These are phyloP conservation scores for Indicator indicator DNA, from an alignment of 2,113 vertebrate genomes.

Conservation along the genomic window DNA sequence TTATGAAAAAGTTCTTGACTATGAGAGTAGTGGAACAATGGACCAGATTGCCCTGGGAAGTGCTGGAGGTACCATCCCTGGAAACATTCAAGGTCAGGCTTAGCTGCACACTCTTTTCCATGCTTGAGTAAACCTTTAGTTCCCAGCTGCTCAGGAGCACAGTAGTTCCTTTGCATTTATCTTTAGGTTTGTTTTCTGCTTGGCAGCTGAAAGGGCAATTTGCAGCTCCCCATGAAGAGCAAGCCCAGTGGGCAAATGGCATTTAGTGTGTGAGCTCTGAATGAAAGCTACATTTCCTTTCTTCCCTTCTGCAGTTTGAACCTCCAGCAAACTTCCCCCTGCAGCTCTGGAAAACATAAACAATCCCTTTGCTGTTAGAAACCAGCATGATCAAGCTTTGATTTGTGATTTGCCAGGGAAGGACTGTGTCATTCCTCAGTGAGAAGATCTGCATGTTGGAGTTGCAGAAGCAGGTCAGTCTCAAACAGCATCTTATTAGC, in stretches of 20 bases:
- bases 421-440: background rate
- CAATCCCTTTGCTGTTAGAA: conserved; percentile 12
- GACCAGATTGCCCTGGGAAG: no score
- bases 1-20: no score
- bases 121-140: background rate
- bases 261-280: conserved; percentile 22
- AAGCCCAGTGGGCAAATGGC: conserved; percentile 26
- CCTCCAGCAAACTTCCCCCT: conserved; percentile 25
- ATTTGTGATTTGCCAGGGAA: conserved; percentile 48
- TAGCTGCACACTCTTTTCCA: background rate
- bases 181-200: conserved; percentile 15
- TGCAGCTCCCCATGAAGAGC: conserved; percentile 32
- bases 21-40: no score
- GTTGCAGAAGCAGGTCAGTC: conserved; percentile 28
- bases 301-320: background rate
- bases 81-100: no score
- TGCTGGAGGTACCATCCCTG: no score
- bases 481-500: conserved; percentile 33
- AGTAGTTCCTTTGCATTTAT: background rate
- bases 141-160: background rate
- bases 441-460: background rate
- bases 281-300: conserved; percentile 25
- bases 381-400: conserved; percentile 26
- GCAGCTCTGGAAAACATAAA: conserved; percentile 51
- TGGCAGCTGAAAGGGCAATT: conserved; percentile 14